Base-by-base conservation (phyloP, 2,113 vertebrate species). In the Protomyctophum bolini region DNA sequence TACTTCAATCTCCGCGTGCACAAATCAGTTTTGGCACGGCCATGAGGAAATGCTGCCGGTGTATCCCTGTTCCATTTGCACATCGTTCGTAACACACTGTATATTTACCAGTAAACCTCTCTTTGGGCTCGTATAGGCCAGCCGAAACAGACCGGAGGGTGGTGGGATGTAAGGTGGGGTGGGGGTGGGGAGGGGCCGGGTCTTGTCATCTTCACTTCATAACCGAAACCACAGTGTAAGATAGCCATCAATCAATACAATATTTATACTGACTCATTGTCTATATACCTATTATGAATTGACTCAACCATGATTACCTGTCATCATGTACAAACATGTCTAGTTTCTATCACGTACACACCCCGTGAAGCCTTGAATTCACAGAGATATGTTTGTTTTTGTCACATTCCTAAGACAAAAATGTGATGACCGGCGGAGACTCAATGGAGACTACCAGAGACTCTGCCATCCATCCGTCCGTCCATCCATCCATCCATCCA, bases 181-280 rank as follows among this genome's bases (percentile, higher is more conserved):
- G 6, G 8, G 49, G 8, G 33, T 3, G 33, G 33, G 5, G 51
- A 11, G 51, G 10, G 10, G 4, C 4, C 10, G 8, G 8, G 51
- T 7, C 28, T 52, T 11, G 58, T 57, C 60, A 65, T 52, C 41
- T 9, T 28, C 62, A 12, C 48, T 5, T 61, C 41, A 66, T 52
- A 21, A 45, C 55, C 45, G 68, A 60, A 76, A 41, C 33, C 72
- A 72, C n/a, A 62, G 61, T 85, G 81, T 83, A 87, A 58, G 10
- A 83, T 83, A 87, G 10, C 29, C 83, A 77, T 79, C 14, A 63
- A 45, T 80, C 70, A 63, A 72, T 76, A 72, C 70, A 63, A 72
- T 76, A 72, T 76, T 83, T 61, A 81, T 70, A 76, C 74, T 75
- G 50, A 51, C 60, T 75, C 5, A 2, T 76, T 46, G 28, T 65